Evolutionary conservation across 2,797 vertebrate genomes (phyloP).

Genomic region (Acanthurus lineatus): DNA sequence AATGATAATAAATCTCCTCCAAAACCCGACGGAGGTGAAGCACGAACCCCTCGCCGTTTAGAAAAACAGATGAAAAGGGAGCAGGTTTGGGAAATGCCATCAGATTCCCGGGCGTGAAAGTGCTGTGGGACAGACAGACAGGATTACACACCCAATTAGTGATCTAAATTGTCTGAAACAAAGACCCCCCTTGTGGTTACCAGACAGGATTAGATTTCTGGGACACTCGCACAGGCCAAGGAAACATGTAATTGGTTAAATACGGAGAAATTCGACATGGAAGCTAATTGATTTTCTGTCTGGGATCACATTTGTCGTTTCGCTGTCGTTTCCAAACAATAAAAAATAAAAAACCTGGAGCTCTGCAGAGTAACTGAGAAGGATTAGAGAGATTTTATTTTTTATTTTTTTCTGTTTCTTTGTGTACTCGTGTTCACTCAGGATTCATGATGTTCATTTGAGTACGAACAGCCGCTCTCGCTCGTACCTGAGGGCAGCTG

Average conservation of each 20-base stretch:
- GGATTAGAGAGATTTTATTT: slow-evolving; percentile 1
- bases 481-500: neutral
- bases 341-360: neutral
- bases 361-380: neutral
- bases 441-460: neutral
- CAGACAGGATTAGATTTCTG: slow-evolving; percentile 51
- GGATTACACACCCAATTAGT: slow-evolving; percentile 74
- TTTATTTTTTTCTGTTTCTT: neutral
- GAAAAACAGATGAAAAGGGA: slow-evolving; percentile 2
- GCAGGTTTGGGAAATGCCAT: slow-evolving; percentile 11
- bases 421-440: neutral
- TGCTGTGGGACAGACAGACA: slow-evolving; percentile 43
- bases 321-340: neutral
- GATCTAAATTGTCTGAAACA: slow-evolving; percentile 60
- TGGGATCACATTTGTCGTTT: slow-evolving; percentile 17
- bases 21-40: too few species aligned
- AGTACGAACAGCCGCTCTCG: too few species aligned
- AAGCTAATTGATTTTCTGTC: slow-evolving; percentile 39
- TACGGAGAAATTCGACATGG: slow-evolving; percentile 31
- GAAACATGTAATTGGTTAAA: slow-evolving; percentile 42
- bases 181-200: slow-evolving; percentile 33
- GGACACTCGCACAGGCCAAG: slow-evolving; percentile 8
- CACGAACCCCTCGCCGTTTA: neutral
- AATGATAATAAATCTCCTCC: neutral
- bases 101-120: slow-evolving; percentile 35